Evolutionary conservation across 92 coral and sea anemone species (phyloP).

Genomic region (Meandrina meandrites): DNA sequence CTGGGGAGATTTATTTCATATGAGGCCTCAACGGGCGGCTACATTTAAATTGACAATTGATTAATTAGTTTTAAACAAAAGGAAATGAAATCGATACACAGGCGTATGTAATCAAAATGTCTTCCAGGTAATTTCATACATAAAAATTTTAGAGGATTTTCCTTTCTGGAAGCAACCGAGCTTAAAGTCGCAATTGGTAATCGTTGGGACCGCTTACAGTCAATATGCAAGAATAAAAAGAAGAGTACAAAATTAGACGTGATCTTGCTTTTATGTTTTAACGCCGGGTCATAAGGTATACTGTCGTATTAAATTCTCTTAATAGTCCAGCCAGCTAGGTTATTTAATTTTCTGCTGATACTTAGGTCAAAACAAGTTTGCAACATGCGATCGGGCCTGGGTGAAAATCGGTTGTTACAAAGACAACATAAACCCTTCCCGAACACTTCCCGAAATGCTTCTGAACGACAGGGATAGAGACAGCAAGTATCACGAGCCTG

Average conservation of each 20-base stretch:
- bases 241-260: not conserved
- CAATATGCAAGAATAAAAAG: not conserved
- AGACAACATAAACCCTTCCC: constrained; percentile 47
- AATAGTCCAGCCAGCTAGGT: not conserved
- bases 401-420: constrained; percentile 66
- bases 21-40: too few species aligned
- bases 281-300: not conserved
- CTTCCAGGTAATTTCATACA: not conserved
- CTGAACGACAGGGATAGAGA: constrained; percentile 62
- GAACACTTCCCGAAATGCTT: constrained; percentile 66
- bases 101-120: not conserved
- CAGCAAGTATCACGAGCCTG: constrained; percentile 29
- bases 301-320: not conserved
- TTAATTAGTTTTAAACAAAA: constrained; percentile 2
- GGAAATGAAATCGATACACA: constrained; percentile 12
- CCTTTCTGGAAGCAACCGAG: not conserved
- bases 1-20: too few species aligned
- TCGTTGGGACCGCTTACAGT: constrained; percentile 3
- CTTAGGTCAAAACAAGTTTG: constrained; percentile 41
- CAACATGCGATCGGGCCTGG: constrained; percentile 59
- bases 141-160: not conserved
- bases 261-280: not conserved
- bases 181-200: not conserved
- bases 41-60: constrained; percentile 4
- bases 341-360: not conserved